phyloP scores from a whole-genome alignment of 1,140 invertebrate genomes.

The Heliothis virescens region DNA sequence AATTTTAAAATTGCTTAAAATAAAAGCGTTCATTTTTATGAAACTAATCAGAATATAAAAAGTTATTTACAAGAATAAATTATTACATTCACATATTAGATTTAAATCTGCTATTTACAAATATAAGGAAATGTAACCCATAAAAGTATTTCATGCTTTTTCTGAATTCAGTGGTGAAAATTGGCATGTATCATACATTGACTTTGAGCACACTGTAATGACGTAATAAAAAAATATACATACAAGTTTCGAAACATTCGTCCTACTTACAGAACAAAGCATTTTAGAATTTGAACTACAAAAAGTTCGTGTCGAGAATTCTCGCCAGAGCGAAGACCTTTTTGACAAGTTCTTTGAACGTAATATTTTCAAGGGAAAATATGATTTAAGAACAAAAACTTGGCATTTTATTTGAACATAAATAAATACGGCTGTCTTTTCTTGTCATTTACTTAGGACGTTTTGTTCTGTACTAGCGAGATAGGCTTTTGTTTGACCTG shows the following conservation, averaged over 20 bases:
- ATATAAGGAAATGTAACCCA: conserved; percentile 62
- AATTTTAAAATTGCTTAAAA: neutral
- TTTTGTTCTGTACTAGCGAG: no score
- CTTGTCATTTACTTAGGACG: no score
- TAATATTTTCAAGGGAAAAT: neutral
- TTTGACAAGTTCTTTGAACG: neutral
- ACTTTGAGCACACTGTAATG: neutral
- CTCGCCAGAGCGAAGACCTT: no score
- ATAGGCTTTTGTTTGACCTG: no score
- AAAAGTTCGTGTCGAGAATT: no score
- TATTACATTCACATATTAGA: conserved; percentile 19
- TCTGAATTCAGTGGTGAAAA: conserved; percentile 50
- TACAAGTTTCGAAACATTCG: no score
- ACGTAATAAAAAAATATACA: no score
- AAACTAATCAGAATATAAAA: conserved; percentile 18
- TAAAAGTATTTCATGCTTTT: conserved; percentile 53
- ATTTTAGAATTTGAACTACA: no score
- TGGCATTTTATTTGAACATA: no score
- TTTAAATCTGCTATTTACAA: conserved; percentile 73
- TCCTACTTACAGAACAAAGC: no score
- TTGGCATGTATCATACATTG: neutral
- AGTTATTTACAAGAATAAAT: conserved; percentile 33
- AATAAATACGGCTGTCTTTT: no score
- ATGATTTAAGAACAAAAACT: neutral
- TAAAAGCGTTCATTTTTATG: neutral